Conservation (phyloP, 2,113 vertebrate species). For the Platycercus adscitus region DNA sequence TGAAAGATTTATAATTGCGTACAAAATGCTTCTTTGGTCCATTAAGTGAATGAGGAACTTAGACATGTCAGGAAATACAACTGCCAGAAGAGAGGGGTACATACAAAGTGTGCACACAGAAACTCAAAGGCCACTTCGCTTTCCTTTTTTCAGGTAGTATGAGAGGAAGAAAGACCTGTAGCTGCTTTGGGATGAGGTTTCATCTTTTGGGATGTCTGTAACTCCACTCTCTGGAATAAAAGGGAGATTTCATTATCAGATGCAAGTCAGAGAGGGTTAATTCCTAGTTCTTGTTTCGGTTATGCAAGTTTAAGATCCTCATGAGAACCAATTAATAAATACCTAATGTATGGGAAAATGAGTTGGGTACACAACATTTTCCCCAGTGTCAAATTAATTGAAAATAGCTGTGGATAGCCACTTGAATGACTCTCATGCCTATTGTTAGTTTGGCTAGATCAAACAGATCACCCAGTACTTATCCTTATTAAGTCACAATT, state of each 20-base stretch:
- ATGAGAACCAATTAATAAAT: slow-evolving; percentile 31
- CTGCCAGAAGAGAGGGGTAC: neutral
- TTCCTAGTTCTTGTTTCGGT: neutral
- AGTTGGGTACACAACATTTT: neutral
- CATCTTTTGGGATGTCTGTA: neutral
- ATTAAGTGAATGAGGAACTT: neutral
- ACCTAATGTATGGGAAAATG: neutral
- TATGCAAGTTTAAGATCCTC: neutral
- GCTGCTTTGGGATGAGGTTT: neutral
- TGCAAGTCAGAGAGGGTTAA: neutral
- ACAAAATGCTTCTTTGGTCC: neutral
- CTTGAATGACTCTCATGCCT: slow-evolving; percentile 18
- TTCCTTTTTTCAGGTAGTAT: neutral
- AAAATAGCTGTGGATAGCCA: slow-evolving; percentile 14
- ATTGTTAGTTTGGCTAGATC: neutral
- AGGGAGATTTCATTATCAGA: neutral
- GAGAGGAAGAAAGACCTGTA: neutral
- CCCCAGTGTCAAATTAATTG: neutral
- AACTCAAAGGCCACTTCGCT: neutral
- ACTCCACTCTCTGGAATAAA: neutral
- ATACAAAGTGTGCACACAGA: neutral
- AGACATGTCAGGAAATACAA: neutral
- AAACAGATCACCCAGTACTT: neutral
- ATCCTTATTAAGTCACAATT: neutral
- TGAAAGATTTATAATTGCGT: neutral